Base-by-base conservation (phyloP, 2,888 invertebrate genomes). In the Pimpla rufipes region DNA sequence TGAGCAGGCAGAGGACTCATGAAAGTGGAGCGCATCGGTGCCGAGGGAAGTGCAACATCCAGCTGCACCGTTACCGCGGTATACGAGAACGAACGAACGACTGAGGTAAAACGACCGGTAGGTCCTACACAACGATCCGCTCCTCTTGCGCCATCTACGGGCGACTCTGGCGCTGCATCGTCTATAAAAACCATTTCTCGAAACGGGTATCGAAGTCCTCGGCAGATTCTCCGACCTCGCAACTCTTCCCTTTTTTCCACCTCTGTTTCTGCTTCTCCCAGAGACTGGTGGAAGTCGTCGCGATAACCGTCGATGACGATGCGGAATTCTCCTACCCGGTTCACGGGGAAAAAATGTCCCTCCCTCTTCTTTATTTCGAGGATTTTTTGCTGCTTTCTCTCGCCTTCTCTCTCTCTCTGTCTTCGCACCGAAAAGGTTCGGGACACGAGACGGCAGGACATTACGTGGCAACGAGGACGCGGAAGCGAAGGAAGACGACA, bases 121-220 rank as follows among this genome's bases (percentile, higher is more conserved):
- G 42, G 11, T 16, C 23, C 37, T 42, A 73, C 47, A 3, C 52
- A 37, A 40, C 10, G 40, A 18, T 42, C 21, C 55, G 55, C 57
- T 35, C 18, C 18, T 10, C 13, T 11, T 10, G 18, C 59, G 13
- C 10, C 11, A 2, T n/a, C 16, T 29, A 29, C 3, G 10, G 11
- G 11, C 21, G 2, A 16, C 45, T 66, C 16, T n/a, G 29, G 29
- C 29, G 76, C 40, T 55, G 75, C 59, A 79, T 77, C 76, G n/a
- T 59, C 67, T 71, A 73, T 71, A 47, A 83, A 76, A 83, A 76
- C 76, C 71, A 76, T 76, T 79, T 77, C 59, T 13, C 59, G 79
- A 79, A 83, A 79, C 67, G 79, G 76, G 83, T 73, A 79, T 79
- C 66, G 79, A 59, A 77, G 79, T 83, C 29, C 67, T 83, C n/a